Percentiles rank a stretch among this genome's conserved stretches.
phyloP scores from a whole-genome alignment of 2,113 vertebrate genomes.

The Lamprotornis superbus region DNA sequence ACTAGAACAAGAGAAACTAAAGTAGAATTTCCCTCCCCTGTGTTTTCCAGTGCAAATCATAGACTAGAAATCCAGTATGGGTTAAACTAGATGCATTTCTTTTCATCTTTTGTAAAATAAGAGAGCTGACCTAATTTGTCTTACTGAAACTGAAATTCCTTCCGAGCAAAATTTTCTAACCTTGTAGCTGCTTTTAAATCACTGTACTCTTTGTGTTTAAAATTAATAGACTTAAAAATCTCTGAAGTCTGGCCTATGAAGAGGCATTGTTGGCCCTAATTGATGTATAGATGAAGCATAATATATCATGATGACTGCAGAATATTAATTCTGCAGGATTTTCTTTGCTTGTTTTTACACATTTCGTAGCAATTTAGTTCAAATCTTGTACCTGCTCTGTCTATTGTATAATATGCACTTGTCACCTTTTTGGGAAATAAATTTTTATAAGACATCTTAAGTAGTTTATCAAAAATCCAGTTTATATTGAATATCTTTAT shows the following conservation, averaged over 20 bases:
- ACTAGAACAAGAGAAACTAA: background rate
- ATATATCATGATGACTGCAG: background rate
- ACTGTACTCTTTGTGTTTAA: background rate
- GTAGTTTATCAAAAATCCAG: background rate
- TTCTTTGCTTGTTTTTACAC: background rate
- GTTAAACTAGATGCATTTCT: fast-evolving
- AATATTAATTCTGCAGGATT: background rate
- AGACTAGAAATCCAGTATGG: background rate
- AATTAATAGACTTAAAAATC: background rate
- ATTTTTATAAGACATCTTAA: background rate
- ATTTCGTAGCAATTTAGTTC: background rate
- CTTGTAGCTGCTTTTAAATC: background rate
- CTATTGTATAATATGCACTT: background rate
- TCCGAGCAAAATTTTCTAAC: background rate
- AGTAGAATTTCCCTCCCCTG: background rate
- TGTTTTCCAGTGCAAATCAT: background rate
- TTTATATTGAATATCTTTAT: background rate
- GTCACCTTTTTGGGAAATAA: background rate
- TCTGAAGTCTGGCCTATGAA: background rate
- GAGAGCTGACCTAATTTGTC: background rate
- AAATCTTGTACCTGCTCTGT: background rate
- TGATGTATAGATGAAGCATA: background rate
- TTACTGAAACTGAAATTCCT: background rate
- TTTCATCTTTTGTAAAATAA: background rate
- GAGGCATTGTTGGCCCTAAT: background rate